A percentile compares a stretch with the other conserved stretches of the same genome.
phyloP scores from a whole-genome alignment of 2,113 vertebrate species.

The Saguinus midas region DNA sequence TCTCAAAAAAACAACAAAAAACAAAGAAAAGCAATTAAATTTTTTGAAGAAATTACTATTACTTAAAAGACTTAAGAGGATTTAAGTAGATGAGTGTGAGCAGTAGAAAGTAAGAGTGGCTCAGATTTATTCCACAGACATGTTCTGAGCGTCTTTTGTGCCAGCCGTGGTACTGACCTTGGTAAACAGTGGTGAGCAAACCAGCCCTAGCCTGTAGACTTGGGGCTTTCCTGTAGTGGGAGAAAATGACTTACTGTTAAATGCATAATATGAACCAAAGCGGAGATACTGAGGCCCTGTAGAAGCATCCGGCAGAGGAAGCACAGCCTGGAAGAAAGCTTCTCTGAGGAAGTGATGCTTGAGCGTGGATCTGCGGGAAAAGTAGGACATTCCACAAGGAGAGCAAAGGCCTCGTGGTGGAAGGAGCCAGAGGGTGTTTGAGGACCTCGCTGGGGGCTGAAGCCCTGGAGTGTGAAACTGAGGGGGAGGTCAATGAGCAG shows the following conservation, averaged over 20 bases:
- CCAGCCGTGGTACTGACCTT: not conserved
- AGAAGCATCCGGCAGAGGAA: not conserved
- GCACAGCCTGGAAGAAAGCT: not conserved
- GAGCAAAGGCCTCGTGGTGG: not conserved
- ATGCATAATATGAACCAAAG: not conserved
- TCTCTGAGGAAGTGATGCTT: not conserved
- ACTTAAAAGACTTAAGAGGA: not conserved
- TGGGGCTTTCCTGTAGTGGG: not conserved
- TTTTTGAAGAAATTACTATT: not conserved
- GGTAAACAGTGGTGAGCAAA: not conserved
- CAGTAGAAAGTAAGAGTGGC: not conserved
- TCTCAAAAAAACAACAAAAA: too few relatives aligned
- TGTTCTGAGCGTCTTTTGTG: not conserved
- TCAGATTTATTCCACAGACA: not conserved
- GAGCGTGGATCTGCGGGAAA: not conserved
- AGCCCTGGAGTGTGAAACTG: not conserved
- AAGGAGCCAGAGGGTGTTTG: not conserved
- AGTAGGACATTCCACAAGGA: not conserved
- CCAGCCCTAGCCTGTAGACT: not conserved
- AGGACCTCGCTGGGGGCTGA: not conserved
- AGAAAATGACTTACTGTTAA: not conserved
- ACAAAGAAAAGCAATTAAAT: not conserved
- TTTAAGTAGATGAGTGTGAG: not conserved
- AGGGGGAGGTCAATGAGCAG: not conserved
- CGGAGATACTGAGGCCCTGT: not conserved